Conservation (phyloP, 2,888 invertebrate genomes). For the Heterodera filipjevi region DNA sequence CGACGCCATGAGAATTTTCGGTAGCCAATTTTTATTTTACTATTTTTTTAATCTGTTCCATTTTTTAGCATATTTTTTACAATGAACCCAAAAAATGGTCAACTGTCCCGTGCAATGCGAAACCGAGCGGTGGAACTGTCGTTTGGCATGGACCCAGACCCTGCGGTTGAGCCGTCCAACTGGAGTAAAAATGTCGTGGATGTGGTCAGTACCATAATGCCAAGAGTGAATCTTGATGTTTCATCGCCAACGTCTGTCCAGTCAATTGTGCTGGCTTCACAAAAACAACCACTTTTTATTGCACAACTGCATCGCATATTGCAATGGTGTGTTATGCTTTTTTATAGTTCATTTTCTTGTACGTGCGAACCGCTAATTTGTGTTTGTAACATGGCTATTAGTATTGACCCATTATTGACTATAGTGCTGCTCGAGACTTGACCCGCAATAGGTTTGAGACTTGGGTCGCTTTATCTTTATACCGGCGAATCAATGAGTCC, state of each 20-base stretch:
- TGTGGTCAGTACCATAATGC: background rate
- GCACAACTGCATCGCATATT: background rate
- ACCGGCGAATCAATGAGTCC: no score
- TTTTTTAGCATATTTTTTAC: constrained; percentile 80
- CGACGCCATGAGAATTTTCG: constrained; percentile 84
- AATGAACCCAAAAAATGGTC: constrained; percentile 91
- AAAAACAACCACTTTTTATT: background rate
- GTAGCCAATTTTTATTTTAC: constrained; percentile 51
- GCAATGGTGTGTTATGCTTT: no score
- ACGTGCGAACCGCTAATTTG: no score
- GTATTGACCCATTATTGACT: no score
- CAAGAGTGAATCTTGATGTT: background rate
- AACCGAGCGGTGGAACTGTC: constrained; percentile 93
- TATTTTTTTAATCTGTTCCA: background rate
- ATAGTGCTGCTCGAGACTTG: no score
- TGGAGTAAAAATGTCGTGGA: constrained; percentile 14
- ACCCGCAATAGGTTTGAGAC: no score
- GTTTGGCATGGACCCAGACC: constrained; percentile 64
- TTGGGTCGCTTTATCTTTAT: no score
- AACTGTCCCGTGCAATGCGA: constrained; percentile 95
- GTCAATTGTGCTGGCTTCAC: background rate
- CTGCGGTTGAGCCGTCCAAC: background rate
- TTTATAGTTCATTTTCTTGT: no score
- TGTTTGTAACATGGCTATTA: no score
- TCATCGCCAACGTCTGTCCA: background rate